Base-by-base conservation (phyloP, 1,140 invertebrate genomes). In the Myzus persicae region DNA sequence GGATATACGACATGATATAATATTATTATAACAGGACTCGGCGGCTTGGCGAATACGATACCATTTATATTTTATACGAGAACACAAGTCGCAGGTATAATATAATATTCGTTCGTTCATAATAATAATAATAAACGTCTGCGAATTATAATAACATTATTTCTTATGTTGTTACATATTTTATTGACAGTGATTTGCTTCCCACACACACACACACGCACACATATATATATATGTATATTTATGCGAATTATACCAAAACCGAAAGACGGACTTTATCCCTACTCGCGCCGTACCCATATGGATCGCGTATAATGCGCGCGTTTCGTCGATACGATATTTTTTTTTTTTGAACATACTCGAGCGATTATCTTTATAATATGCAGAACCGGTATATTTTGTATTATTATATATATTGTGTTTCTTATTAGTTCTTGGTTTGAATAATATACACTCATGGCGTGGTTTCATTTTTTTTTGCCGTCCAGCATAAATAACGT, bases 11-110 rank as follows among this genome's bases (percentile, higher is more conserved):
- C 59, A 20, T n/a, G 59, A 82, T 82, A 24, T 82, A 36, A 46
- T 46, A 46, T n/a, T 85, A n/a, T n/a, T n/a, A 46, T 87, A 87
- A 87, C 85, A 87, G 85, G 44, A 87, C 44, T 87, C 40, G 40
- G 4, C 26, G 84, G 81, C 48, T 22, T 42, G 40, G 26, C 24
- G 26, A 18, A 18, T 36, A 42, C 24, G 26, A 4, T n/a, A n/a
- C 0, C 82, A 8, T 44, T 14, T 85, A 24, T n/a, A n/a, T 11
- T n/a, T n/a, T n/a, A n/a, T n/a, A n/a, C n/a, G n/a, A n/a, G 26
- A 31, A 36, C 22, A 81, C 14, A 38, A 81, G 36, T 81, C n/a
- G 20, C 38, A 22, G 42, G 42, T 44, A 59, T 59, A 59, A 59
- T 8, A 31, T 8, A 31, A 31, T 67, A 36, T 76, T 76, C 36